Base-by-base conservation (phyloP, 2,797 vertebrate genomes). In the Pseudochirops cupreus region DNA sequence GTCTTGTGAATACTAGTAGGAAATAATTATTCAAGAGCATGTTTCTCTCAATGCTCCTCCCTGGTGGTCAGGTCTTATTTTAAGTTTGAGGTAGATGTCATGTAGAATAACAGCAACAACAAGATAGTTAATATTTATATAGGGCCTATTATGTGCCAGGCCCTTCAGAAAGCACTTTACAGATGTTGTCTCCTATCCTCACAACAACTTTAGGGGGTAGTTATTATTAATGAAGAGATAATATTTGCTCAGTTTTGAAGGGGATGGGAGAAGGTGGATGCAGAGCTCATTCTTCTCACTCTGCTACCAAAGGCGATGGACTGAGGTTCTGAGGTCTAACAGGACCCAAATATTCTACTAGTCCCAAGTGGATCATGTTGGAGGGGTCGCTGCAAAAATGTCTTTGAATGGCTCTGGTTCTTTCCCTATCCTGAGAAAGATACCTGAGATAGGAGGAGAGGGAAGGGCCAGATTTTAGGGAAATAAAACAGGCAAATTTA, bases 321-420 rank as follows among this genome's bases (percentile, higher is more conserved):
- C 14, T 52, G 26, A 55, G 53, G 2, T 62, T 82, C 95, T 90
- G 74, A 93, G 92, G 87, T 94, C 33, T 67, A 89, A 67, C 2
- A 50, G 67, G 39, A 90, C 91, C 94, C 29, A 90, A 55, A 90
- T 91, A 56, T 91, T 90, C 29, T 33, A 91, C 95, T 94, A 87
- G 90, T 94, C 55, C 58, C 26, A 29, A 97, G 52, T 54, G 95
- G 94, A 93, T 95, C 67, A 92, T 91, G 93, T 56, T 95, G 54
- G 94, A 91, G 93, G 90, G 29, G n/a, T 93, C 94, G 92, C 96
- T 95, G 21, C 39, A 46, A 46, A 82, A 13, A 26, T 67, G 74
- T 82, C 39, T 82, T 82, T 26, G n/a, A 82, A 82, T 82, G 56
- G 6, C 52, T 33, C 56, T 97, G 89, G 9, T 93, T 96, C 39